Evolutionary conservation across 2,888 invertebrate species (phyloP), one percentile per base, ranked within the genome.

Genomic region (Mechanitis mazaeus): DNA sequence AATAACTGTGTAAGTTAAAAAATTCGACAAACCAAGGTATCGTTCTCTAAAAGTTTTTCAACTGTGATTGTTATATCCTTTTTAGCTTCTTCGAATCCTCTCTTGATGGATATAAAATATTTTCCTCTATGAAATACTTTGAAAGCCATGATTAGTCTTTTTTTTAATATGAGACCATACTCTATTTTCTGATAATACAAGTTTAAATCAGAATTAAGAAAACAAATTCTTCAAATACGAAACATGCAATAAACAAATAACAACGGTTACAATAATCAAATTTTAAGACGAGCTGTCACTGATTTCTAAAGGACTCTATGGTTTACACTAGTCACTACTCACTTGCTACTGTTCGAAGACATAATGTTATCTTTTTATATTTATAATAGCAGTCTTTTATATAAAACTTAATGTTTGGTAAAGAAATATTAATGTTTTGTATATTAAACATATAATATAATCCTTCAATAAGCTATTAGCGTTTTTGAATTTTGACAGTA

Each of bases 81-180:
- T 67, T 84, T 90, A 67, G 69, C 75, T 67, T 90, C 90, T 71
- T 90, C 90, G 69, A 87, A 87, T 11, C 88, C 87, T 56, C 85
- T 79, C 77, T 90, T 90, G 68, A 87, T 85, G 31, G 86, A 81
- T 54, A 91, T 79, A 65, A 84, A 89, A 74, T 90, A 90, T 73
- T 88, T 88, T 56, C 83, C 87, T 72, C 78, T 87, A 64, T 89
- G 88, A 67, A 84, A 85, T 50, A 74, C 81, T 73, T 84, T 87
- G 59, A 68, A 77, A 63, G 79, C 72, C 84, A 31, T 50, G 86
- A 42, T 42, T 42, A 9, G 9, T 42, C 9, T 42, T 9, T 84
- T 60, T 63, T 45, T 47, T 55, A 11, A 28, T 20, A 33, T 45
- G n/a, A 47, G 20, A 20, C 42, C 35, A 31, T 31, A 28, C 7